Evolutionary conservation across 2,797 vertebrate species (phyloP), one percentile per base, ranked within the genome.

Genomic region (Sebastes hubbsi): DNA sequence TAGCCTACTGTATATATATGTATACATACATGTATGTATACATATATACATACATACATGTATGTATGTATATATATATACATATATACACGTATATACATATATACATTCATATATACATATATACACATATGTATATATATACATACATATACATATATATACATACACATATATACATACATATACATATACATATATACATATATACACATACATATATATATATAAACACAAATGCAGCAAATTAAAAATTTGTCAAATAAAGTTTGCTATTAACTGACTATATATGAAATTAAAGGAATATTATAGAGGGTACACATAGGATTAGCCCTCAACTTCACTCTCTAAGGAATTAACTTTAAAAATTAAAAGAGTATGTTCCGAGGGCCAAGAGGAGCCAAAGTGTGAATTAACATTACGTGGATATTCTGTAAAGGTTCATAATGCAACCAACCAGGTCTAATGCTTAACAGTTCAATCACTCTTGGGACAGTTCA

Each of bases 121-220:
- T 1, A 8, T 2, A 30, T 8, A 6, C 7, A 6, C 1, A 7
- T 29, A 6, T 7, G 1, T 2, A 30, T 8, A 8, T 2, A 8
- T 8, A 8, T 2, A 30, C 8, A 30, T 0, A 8, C 1, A 30
- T 1, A 32, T 8, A 32, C 2, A 32, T 2, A 32, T 9, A 32
- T 1, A 32, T 3, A 9, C 0, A 3, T 1, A 3, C 1, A 9
- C 0, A 9, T 3, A 32, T 1, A 34, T 4, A 34, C 0, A 34
- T 0, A 10, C 0, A 9, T 1, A 0, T 0, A 3, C 0, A 3
- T 9, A 32, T 1, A 32, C 0, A 3, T 1, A 10, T 4, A 1
- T 1, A 11, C 2, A 4, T 4, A 4, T 12, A 1, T 36, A 4
- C 1, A 12, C 4, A 11, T 11, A 2, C 1, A 32, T 9, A 32